Conservation (phyloP, 2,888 invertebrate genomes). For the Pseudococcus viburni region DNA sequence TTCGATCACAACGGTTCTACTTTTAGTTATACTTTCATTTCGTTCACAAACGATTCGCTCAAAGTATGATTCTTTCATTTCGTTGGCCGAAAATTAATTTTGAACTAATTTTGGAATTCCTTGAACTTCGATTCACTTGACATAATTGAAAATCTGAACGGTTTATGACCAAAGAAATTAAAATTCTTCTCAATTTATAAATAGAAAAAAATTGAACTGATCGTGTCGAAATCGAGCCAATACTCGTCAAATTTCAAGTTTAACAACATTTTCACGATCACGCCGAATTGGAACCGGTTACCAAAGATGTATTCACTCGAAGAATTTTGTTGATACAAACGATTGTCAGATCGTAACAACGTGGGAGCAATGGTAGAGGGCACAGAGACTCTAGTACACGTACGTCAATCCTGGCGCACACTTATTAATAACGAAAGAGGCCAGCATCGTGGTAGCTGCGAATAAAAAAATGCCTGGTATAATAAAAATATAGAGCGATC, state of each 20-base stretch:
- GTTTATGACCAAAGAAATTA: no score
- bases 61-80: no score
- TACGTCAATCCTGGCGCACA: neutral
- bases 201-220: no score
- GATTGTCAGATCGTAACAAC: neutral
- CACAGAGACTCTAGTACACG: neutral
- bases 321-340: neutral
- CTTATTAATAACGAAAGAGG: conserved; percentile 15
- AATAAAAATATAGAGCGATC: neutral
- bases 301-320: neutral
- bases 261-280: conserved; percentile 5
- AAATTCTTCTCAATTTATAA: no score
- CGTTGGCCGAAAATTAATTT: no score
- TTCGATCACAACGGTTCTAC: no score
- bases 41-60: no score
- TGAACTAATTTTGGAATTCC: no score
- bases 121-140: no score
- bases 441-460: neutral
- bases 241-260: conserved; percentile 21
- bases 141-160: no score
- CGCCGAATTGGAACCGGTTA: neutral
- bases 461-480: neutral
- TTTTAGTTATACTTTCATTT: no score
- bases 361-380: no score
- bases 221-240: neutral